Conservation (phyloP, 1,140 invertebrate genomes). For the Maniola jurtina region DNA sequence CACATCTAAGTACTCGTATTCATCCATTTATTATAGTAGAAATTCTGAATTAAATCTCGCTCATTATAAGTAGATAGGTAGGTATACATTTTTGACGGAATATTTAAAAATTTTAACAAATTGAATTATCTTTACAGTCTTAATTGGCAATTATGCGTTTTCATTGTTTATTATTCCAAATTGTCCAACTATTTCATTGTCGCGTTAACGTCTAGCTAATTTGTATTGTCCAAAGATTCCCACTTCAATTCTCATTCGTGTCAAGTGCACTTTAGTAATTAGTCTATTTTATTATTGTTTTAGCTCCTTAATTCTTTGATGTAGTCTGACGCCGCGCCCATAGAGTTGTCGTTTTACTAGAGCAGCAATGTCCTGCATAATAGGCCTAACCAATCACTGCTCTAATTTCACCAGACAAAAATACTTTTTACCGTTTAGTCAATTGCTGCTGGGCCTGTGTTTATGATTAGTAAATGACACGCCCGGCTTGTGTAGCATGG, state of each 20-base stretch:
- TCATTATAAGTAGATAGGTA: neutral
- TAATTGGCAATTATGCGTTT: constrained; percentile 24
- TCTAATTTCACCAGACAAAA: no score
- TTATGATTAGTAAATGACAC: no score
- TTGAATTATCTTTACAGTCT: constrained; percentile 10
- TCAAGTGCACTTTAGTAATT: constrained; percentile 60
- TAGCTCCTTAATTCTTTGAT: constrained; percentile 53
- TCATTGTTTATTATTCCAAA: constrained; percentile 30
- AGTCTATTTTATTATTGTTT: constrained; percentile 39
- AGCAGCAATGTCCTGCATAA: no score
- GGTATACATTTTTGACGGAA: neutral
- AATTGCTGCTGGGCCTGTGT: no score
- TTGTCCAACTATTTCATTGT: constrained; percentile 30
- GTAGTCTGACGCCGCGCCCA: constrained; percentile 24
- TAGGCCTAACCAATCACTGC: no score
- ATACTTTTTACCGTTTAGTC: no score
- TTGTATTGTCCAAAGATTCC: constrained; percentile 59
- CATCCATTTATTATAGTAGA: no score
- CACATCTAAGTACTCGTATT: no score
- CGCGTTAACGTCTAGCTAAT: constrained; percentile 36
- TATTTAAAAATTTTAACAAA: constrained; percentile 17
- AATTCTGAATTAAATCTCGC: no score
- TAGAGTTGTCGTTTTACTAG: no score
- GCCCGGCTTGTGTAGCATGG: no score
- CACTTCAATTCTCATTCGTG: constrained; percentile 57